Conservation (phyloP, 2,797 vertebrate genomes). For the Chelidonichthys spinosus region DNA sequence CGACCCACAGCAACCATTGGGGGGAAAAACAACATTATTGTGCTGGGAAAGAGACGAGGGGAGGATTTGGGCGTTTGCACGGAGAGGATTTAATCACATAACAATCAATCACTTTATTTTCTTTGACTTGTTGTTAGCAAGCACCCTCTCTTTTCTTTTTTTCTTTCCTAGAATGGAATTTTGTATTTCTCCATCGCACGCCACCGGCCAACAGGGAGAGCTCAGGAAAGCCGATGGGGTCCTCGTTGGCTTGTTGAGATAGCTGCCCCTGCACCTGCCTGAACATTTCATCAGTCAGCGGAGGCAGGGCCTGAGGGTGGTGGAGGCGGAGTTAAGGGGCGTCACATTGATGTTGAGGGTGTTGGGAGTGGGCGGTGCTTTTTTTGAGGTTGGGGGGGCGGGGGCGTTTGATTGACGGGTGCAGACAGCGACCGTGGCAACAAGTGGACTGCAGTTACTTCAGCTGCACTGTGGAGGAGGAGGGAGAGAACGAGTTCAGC, state of each 20-base stretch:
- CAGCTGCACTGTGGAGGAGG: conserved; percentile 53
- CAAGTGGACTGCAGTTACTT: conserved; percentile 83
- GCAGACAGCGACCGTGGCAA: conserved; percentile 76
- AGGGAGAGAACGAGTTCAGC: conserved; percentile 53
- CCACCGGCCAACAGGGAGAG: conserved; percentile 3
- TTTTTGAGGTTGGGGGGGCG: neutral
- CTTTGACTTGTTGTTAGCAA: neutral
- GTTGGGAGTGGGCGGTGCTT: conserved; percentile 36
- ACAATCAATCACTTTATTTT: conserved; percentile 31
- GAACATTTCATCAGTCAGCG: conserved; percentile 30
- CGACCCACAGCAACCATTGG: conserved; percentile 25
- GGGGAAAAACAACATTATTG: conserved; percentile 37
- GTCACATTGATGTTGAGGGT: conserved; percentile 51
- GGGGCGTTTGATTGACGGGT: conserved; percentile 77
- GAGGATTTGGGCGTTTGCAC: conserved; percentile 8
- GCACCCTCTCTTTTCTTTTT: neutral
- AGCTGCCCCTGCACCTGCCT: conserved; percentile 62
- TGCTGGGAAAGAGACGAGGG: conserved; percentile 14
- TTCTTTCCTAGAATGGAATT: neutral
- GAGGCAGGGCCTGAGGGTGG: conserved; percentile 12
- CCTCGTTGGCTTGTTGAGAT: conserved; percentile 35
- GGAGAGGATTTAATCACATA: conserved; percentile 28
- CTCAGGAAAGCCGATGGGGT: conserved; percentile 4
- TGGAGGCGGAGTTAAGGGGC: conserved; percentile 25
- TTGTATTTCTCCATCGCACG: neutral